Evolutionary conservation across 2,888 invertebrate species (phyloP), one percentile per base, ranked within the genome.

Genomic region (Fragum whitleyi): DNA sequence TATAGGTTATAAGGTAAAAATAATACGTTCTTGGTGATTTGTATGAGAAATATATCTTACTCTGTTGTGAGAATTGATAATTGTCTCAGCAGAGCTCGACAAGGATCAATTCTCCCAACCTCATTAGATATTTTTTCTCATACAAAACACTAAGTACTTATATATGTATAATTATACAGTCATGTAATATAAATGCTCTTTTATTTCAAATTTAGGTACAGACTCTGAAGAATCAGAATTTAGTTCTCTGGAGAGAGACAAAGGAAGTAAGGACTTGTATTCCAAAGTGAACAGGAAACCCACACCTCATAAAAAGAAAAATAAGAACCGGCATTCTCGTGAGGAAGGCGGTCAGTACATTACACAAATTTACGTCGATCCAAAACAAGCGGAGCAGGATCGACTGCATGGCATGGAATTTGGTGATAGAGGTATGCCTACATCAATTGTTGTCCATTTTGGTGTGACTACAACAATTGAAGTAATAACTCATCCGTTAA

Each of bases 171-270:
- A n/a, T n/a, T n/a, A n/a, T n/a, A n/a, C n/a, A n/a, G n/a, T n/a
- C n/a, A n/a, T n/a, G n/a, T n/a, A n/a, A n/a, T n/a, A n/a, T n/a
- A n/a, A n/a, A n/a, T n/a, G n/a, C n/a, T n/a, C n/a, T n/a, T n/a
- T n/a, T n/a, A n/a, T n/a, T n/a, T n/a, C n/a, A n/a, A n/a, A n/a
- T 29, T 6, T 29, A 26, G 83, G 65, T 94, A 97, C 97, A 77
- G 98, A 98, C 94, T 97, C 98, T 7, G 98, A 98, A 94, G 98
- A 98, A 94, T 97, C 97, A 89, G 98, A 98, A 87, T 97, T 96
- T 93, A 97, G 97, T 88, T 97, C 97, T 83, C 94, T 96, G 87
- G 96, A 96, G 89, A 95, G 95, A 81, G 94, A 95, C 94, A 93
- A 95, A 77, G 93, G 95, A 74, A 65, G 28, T 23, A 95, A 96